Conservation (phyloP, 37 sponge, comb jelly and placozoan species). For the Lycopodina hypogea region DNA sequence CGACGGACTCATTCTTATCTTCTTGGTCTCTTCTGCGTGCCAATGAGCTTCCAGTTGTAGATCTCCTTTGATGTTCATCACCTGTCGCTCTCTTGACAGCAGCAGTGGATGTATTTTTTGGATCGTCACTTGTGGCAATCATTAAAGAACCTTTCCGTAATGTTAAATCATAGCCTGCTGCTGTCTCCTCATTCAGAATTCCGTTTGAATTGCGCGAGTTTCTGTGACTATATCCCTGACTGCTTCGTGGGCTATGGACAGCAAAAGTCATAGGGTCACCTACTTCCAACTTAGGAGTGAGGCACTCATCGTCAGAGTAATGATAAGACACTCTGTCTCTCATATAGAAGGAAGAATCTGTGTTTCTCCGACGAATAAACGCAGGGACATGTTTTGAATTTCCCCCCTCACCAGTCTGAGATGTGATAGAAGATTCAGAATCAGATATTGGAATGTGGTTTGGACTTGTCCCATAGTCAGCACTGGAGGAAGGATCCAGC, state of each 20-base stretch:
- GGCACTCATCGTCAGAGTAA: constrained; percentile 21
- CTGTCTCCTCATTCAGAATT: neutral
- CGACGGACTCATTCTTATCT: too few relatives aligned
- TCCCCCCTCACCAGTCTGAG: neutral
- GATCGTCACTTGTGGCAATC: neutral
- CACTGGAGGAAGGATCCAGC: neutral
- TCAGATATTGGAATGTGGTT: neutral
- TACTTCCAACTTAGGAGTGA: neutral
- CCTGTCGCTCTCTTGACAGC: neutral
- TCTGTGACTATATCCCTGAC: neutral
- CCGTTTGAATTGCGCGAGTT: neutral
- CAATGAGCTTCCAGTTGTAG: neutral
- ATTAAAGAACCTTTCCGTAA: neutral
- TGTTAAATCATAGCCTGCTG: neutral
- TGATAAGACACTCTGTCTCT: neutral
- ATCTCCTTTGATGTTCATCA: neutral
- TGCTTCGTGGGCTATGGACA: neutral
- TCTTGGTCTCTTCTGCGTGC: neutral
- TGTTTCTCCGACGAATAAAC: neutral
- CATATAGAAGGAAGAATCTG: neutral
- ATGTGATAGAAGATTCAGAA: neutral
- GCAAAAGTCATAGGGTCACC: neutral
- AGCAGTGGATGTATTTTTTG: neutral
- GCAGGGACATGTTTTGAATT: neutral
- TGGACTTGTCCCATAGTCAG: neutral